phyloP scores from a whole-genome alignment of 2,888 invertebrate genomes.

The Mythimna vitellina region DNA sequence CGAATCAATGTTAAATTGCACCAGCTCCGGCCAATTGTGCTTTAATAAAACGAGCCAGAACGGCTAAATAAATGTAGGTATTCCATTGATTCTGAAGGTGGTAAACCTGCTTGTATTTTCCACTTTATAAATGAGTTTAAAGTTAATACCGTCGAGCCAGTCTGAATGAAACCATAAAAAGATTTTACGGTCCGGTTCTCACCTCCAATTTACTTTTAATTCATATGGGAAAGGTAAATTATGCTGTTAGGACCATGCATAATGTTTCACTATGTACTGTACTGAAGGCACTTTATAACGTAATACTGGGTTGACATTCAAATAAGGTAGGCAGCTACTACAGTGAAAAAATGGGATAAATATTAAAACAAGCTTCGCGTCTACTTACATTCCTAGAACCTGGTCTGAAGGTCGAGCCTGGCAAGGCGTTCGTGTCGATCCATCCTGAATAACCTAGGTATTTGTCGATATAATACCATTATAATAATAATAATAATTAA shows the following conservation, averaged over 20 bases:
- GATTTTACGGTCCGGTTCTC: slow-evolving; percentile 73
- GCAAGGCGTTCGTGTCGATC: not conserved
- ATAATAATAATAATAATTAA: no score
- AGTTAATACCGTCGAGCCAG: slow-evolving; percentile 69
- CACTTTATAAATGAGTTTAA: slow-evolving; percentile 55
- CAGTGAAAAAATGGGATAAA: slow-evolving; percentile 35
- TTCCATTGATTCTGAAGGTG: slow-evolving; percentile 64
- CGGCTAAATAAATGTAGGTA: slow-evolving; percentile 61
- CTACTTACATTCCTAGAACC: not conserved
- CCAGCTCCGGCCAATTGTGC: slow-evolving; percentile 59
- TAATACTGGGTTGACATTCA: slow-evolving; percentile 59
- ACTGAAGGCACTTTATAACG: slow-evolving; percentile 59
- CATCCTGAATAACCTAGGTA: not conserved
- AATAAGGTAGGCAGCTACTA: slow-evolving; percentile 41
- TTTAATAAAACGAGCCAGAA: slow-evolving; percentile 59
- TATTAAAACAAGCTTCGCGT: slow-evolving; percentile 36
- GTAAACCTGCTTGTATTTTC: slow-evolving; percentile 52
- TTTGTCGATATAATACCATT: not conserved
- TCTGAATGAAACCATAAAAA: slow-evolving; percentile 70
- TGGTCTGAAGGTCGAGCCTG: not conserved
- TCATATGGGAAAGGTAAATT: slow-evolving; percentile 70
- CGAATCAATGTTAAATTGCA: slow-evolving; percentile 63
- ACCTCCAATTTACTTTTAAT: slow-evolving; percentile 73
- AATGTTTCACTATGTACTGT: slow-evolving; percentile 68
- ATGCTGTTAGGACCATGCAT: slow-evolving; percentile 67